These are phyloP conservation scores for Rotaria sp. DNA, from an alignment of 2,888 invertebrate species.

Conservation along the genomic window DNA sequence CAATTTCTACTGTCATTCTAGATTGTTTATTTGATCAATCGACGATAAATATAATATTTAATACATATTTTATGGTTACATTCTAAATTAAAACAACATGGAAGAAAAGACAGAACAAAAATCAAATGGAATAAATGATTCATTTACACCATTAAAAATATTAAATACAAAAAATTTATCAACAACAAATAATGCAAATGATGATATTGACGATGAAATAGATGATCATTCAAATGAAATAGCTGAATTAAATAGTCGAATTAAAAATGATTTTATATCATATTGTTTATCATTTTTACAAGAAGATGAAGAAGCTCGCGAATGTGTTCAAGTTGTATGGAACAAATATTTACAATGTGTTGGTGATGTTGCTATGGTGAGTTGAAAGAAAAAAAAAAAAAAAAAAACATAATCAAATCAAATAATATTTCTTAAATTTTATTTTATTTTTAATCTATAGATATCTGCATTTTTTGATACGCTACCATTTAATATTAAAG, in stretches of 20 bases:
- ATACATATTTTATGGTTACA: no score
- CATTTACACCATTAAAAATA: neutral
- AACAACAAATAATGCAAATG: neutral
- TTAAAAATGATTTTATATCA: conserved; percentile 12
- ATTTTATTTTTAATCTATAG: neutral
- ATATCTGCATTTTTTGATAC: conserved; percentile 17
- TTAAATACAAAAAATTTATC: neutral
- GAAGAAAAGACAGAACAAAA: neutral
- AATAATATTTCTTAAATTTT: neutral
- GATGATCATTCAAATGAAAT: neutral
- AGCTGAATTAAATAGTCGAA: conserved; percentile 22
- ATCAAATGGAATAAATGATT: neutral
- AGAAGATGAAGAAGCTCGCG: conserved; percentile 17
- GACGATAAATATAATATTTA: no score
- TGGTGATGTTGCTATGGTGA: conserved; percentile 3
- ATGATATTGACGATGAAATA: neutral
- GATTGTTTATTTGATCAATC: neutral
- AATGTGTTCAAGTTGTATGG: conserved; percentile 8
- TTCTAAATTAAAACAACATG: no score
- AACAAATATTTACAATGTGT: conserved; percentile 20
- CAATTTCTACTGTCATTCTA: neutral
- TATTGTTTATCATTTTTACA: conserved; percentile 13
- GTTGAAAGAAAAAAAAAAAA: no score
- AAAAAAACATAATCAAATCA: no score
- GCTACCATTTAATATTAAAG: neutral